Evolutionary conservation across 2,797 vertebrate genomes (phyloP), one percentile per base, ranked within the genome.

Genomic region (Botia almorhae): DNA sequence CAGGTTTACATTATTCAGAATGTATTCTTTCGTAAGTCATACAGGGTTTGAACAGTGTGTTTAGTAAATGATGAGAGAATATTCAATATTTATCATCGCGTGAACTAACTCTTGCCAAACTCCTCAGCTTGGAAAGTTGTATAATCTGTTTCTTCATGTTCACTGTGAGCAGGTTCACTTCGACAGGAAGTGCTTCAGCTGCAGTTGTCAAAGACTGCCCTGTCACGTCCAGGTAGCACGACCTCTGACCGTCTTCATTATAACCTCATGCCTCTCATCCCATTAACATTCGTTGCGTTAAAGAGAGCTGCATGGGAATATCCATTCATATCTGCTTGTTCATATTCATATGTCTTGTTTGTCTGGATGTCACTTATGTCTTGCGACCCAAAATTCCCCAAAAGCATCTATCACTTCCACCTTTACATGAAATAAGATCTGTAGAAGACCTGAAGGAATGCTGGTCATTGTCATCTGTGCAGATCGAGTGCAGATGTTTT

Each of bases 161-260:
- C 78, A 82, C 76, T 79, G 79, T 19, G 68, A 77, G 56, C 87
- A 95, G 95, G 93, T 60, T 95, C 93, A 76, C 92, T 95, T 61
- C 93, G 94, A 81, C 94, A 94, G 82, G 94, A 95, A 73, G 91
- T 96, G 77, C 94, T 95, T 80, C 94, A 95, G 84, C 91, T 95
- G 83, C 94, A 95, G 86, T 89, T 95, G 87, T 93, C 92, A 16
- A 95, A 94, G 90, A 87, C 86, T n/a, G 83, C 90, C 0, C 75
- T 82, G 74, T 82, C 84, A 60, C 83, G 86, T 81, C 93, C 94
- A 95, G 94, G 95, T 95, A 95, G 93, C 82, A 39, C 78, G 56
- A 76, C 51, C 76, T 53, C 58, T 16, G n/a, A 43, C 12, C 3
- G 10, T 65, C 1, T 50, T 26, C 7, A 74, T 76, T 55, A 7